Evolutionary conservation across 2,797 vertebrate genomes (phyloP), one percentile per base, ranked within the genome.

Genomic region (Myotis findleyi): DNA sequence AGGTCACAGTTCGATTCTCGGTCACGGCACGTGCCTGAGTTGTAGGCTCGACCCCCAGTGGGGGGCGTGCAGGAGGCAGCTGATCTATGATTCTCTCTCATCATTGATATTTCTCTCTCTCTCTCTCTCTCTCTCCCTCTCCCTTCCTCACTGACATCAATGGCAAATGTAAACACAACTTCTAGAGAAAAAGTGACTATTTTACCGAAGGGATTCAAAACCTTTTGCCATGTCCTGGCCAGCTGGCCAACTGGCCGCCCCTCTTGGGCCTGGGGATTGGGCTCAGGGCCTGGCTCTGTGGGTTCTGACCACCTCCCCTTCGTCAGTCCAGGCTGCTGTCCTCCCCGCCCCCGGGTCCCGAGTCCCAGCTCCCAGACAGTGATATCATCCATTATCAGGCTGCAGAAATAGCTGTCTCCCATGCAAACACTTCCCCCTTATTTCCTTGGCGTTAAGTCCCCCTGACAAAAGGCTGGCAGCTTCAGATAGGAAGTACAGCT

Each of bases 401-500:
- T 62, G 79, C 49, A 62, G 87, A 84, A 53, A 83, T 59, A 90
- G 76, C 1, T 11, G 33, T 75, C 4, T 6, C 95, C 41, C 13
- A 93, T 95, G 92, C 92, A 95, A 66, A 92, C 77, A 95, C 79
- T 0, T 82, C 94, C 87, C 86, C 72, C 12, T 77, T 23, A n/a
- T 75, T 95, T 91, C 86, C 73, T 89, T 51, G 73, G 64, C 38
- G 53, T 64, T 85, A 66, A 16, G 68, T 81, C 95, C 89, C 84
- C 92, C 64, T 68, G 66, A 87, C 59, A 95, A 97, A 93, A 51
- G 89, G 88, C 81, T 89, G 66, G 64, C 96, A 94, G 96, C 38
- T 23, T 94, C 64, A 64, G 75, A 68, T 87, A 71, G 95, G 89
- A 96, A 66, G 72, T 81, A 85, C 97, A 97, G 55, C 94, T 97